These are phyloP conservation scores for Vulpes lagopus DNA, from an alignment of 2,113 vertebrate species.

Conservation along the genomic window DNA sequence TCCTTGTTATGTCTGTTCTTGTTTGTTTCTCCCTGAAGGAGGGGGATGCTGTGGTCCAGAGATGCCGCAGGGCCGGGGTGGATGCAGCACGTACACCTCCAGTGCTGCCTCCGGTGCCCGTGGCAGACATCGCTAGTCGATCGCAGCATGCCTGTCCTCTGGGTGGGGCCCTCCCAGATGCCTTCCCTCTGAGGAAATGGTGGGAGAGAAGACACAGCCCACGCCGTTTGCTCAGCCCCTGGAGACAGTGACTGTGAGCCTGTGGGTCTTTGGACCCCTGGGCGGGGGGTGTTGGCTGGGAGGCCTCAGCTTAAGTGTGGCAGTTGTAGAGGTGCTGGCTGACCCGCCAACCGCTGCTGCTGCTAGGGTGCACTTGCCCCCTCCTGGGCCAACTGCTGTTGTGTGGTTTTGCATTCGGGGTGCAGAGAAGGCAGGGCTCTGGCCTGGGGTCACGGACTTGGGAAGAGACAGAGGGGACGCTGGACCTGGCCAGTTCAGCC, in stretches of 20 bases:
- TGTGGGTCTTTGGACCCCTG: not conserved
- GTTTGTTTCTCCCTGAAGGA: not conserved
- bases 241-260: not conserved
- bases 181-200: not conserved
- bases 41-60: not conserved
- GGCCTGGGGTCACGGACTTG: not conserved
- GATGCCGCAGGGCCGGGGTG: accelerated
- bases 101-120: accelerated
- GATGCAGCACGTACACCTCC: accelerated
- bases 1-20: not conserved
- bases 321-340: not conserved
- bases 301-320: not conserved
- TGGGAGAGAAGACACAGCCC: not conserved
- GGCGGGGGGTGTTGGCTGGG: not conserved
- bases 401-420: not conserved
- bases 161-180: not conserved
- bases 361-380: accelerated
- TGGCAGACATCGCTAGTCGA: not conserved
- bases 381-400: not conserved
- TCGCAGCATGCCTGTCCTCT: not conserved
- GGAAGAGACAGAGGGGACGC: not conserved
- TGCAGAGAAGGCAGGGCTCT: not conserved
- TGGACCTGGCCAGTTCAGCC: accelerated
- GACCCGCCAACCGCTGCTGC: accelerated
- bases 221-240: accelerated